Conservation (phyloP, 2,113 vertebrate species). For the Chelonoidis abingdonii region DNA sequence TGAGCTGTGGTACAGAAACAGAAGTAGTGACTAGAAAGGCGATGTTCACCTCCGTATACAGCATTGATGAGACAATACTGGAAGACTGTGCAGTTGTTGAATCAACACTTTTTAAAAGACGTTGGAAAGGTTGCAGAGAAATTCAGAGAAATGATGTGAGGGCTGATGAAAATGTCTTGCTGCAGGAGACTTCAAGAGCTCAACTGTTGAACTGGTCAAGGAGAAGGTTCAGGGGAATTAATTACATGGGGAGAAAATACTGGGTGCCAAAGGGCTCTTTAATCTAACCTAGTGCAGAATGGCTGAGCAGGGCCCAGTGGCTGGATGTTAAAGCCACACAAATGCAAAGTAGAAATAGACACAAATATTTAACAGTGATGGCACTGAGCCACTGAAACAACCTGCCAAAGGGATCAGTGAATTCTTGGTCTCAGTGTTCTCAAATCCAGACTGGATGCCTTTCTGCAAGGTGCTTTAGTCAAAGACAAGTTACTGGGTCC, state of each 20-base stretch:
- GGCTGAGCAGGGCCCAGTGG: background rate
- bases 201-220: background rate
- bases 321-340: background rate
- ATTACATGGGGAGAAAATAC: background rate
- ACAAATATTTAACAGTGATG: background rate
- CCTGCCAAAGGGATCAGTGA: background rate
- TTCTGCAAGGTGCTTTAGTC: background rate
- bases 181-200: background rate
- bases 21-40: background rate
- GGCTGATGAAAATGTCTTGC: background rate
- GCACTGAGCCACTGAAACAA: background rate
- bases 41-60: background rate
- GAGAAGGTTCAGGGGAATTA: background rate
- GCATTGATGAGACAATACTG: rapidly evolving
- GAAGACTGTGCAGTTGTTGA: background rate
- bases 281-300: background rate
- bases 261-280: background rate
- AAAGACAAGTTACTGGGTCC: background rate
- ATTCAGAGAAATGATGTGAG: background rate
- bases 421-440: background rate
- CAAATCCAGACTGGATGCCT: background rate
- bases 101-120: rapidly evolving
- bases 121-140: background rate
- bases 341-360: background rate
- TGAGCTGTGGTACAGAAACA: background rate